Base-by-base conservation (phyloP, 1,140 invertebrate genomes). In the Halesus radiatus region DNA sequence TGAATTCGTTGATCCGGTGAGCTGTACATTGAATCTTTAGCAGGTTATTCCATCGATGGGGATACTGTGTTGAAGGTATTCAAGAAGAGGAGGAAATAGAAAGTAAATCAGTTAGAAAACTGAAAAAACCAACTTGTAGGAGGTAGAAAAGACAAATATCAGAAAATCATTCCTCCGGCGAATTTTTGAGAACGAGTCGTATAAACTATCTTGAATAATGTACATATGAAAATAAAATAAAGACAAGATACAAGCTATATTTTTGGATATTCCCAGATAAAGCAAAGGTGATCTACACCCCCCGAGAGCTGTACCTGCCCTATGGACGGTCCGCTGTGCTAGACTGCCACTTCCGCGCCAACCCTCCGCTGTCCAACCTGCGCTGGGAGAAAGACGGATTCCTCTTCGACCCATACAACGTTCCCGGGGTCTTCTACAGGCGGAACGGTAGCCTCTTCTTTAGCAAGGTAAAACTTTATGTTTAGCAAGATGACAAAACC, bases 341-440 rank as follows among this genome's bases (percentile, higher is more conserved):
- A 53, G 95, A 97, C 87, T 99, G 98, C 87, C 95, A 97, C 85
- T 97, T 98, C 84, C 93, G 96, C 84, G 95, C 97, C 0, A 98
- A 98, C 90, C 98, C 98, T 18, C 95, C 96, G 2, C 89, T 98
- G 74, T 96, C 95, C n/a, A 96, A 97, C 86, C 90, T 98, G 22
- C 93, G 95, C 68, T 99, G 98, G 98, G 96, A 96, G 85, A 97
- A 98, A 87, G 96, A 98, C 86, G 96, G 96, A 20, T 95, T 97
- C 84, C 92, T 97, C 0, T 97, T 97, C 85, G 96, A 98, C 87
- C 96, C 96, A 1, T 96, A 96, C 87, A 96, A 97, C 85, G 95
- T 96, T 23, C 95, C 88, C 68, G 96, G 95, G 16, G 95, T 97
- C 0, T 95, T 95, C 84, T 95, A 95, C 84, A 92, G 95, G 81